Conservation (phyloP, 2,113 vertebrate genomes). For the Brachypodius melanocephalos region DNA sequence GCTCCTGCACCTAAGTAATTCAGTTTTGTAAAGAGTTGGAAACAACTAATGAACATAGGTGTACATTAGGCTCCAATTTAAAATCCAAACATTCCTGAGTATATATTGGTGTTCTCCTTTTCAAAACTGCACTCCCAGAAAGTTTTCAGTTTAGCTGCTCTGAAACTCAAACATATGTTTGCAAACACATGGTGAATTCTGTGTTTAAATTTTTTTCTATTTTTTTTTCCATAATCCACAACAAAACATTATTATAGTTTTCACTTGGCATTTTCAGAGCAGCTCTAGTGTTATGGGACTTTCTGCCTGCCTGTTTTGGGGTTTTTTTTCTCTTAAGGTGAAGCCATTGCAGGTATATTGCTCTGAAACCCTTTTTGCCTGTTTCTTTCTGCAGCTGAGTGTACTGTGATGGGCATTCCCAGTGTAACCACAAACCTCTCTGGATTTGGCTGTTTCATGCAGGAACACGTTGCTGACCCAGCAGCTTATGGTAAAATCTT, state of each 20-base stretch:
- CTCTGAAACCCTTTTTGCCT: neutral
- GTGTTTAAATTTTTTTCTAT: neutral
- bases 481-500: slow-evolving; percentile 85
- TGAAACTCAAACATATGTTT: neutral
- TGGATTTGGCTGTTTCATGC: slow-evolving; percentile 96
- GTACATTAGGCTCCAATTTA: neutral
- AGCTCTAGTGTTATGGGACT: neutral
- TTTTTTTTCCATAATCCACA: neutral
- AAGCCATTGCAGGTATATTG: neutral
- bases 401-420: slow-evolving; percentile 97
- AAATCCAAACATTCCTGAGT: neutral
- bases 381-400: slow-evolving; percentile 83
- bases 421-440: slow-evolving; percentile 98
- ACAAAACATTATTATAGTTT: neutral
- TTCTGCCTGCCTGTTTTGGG: neutral
- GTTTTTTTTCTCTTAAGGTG: neutral
- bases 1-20: neutral
- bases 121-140: neutral
- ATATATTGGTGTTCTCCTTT: neutral
- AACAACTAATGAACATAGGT: neutral
- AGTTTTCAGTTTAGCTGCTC: neutral
- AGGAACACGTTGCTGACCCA: slow-evolving; percentile 93
- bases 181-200: neutral
- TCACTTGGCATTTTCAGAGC: neutral
- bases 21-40: neutral